Evolutionary conservation across 1,140 invertebrate species (phyloP), one percentile per base, ranked within the genome.

Genomic region (Drosophila sp.): DNA sequence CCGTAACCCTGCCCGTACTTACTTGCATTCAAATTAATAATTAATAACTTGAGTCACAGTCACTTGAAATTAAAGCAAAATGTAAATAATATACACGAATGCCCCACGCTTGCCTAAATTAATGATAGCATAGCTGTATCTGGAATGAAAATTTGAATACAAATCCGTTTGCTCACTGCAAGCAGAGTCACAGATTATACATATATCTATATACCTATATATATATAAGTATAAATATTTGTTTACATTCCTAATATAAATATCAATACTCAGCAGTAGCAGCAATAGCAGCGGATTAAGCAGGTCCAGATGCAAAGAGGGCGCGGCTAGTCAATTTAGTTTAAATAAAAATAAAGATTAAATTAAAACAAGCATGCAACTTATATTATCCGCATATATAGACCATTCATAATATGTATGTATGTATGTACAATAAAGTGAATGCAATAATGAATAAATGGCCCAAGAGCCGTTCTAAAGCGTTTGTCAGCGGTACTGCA

Each of bases 241-340:
- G 56, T 47, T 29, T 23, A 29, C 54, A n/a, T 55, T 8, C 30
- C 23, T 23, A 27, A 27, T n/a, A 30, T 65, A 54, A 35, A 50
- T 50, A 50, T 50, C 23, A 50, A 58, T 58, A 58, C 56, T 58
- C 56, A 58, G 56, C 56, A 35, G 56, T 35, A 58, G 56, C 56
- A 62, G 62, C 44, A 62, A 63, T 25, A 29, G 54, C 66, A 70
- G 58, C 60, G 32, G 56, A 61, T 32, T 11, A 57, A 68, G 29
- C 29, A 50, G 23, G 25, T 50, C 44, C 44, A 50, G 44, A 50
- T 50, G 35, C 33, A 44, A 63, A 25, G 23, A 68, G 61, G 44
- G 64, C 75, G 75, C 68, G 65, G 55, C 60, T 76, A 76, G 73
- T 76, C 72, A 76, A 76, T 76, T 76, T 76, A 76, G 65, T 63